Conservation (phyloP, 2,113 vertebrate genomes). For the Aldabrachelys gigantea region DNA sequence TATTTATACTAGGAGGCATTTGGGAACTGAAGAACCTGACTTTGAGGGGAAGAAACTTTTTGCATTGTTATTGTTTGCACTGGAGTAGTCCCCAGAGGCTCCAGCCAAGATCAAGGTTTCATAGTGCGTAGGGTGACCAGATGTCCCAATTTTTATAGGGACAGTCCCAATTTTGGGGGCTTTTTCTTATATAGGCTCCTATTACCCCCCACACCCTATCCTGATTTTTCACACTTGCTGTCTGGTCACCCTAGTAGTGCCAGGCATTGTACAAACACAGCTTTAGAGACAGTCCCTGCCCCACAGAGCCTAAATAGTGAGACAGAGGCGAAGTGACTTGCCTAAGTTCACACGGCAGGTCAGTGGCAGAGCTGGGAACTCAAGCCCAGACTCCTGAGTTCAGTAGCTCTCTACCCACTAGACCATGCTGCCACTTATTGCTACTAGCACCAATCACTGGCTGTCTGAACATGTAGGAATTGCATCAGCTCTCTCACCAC, state of each 20-base stretch:
- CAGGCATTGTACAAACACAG: neutral
- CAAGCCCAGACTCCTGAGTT: neutral
- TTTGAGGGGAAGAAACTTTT: neutral
- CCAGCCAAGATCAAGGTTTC: neutral
- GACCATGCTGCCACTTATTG: neutral
- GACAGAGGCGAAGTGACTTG: neutral
- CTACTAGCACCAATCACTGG: neutral
- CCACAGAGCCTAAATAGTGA: neutral
- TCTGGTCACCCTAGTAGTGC: neutral
- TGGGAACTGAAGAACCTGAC: neutral
- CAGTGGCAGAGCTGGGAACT: neutral
- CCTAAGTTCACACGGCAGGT: neutral
- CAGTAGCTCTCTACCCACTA: neutral
- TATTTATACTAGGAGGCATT: neutral
- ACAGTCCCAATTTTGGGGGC: too few relatives aligned
- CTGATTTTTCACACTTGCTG: too few relatives aligned
- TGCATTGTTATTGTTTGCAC: neutral
- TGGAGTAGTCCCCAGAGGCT: neutral
- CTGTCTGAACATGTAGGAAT: neutral
- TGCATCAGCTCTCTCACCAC: neutral
- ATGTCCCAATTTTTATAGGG: too few relatives aligned
- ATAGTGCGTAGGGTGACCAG: too few relatives aligned
- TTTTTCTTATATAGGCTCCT: too few relatives aligned
- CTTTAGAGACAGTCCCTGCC: neutral
- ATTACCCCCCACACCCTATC: too few relatives aligned